Conservation (phyloP, 53 echinoderm and acorn worm species). For the Stichopus horrens region DNA sequence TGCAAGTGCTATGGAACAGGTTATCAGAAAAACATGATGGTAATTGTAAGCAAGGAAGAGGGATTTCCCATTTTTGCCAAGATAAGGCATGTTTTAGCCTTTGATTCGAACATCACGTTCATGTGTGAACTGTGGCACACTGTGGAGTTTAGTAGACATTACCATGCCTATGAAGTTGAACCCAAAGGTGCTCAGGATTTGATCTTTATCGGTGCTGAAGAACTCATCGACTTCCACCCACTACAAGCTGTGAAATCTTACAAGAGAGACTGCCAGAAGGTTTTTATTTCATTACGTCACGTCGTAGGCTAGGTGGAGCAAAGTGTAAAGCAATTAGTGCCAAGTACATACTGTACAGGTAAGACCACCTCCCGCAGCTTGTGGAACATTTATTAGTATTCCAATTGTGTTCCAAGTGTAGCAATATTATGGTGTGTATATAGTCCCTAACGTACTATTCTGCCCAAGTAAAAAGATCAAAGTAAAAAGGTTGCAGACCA, state of each 20-base stretch:
- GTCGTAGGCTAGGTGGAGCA: too few relatives aligned
- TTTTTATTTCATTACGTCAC: background rate
- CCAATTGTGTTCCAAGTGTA: too few relatives aligned
- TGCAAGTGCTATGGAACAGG: conserved; percentile 36
- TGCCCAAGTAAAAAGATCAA: too few relatives aligned
- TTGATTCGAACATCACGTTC: conserved; percentile 10
- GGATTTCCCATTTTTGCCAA: conserved; percentile 51
- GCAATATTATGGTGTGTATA: too few relatives aligned
- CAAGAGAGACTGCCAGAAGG: background rate
- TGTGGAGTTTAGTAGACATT: conserved; percentile 46
- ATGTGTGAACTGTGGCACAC: conserved; percentile 46
- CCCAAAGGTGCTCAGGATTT: conserved; percentile 22
- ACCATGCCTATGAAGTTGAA: conserved; percentile 45
- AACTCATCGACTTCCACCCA: background rate
- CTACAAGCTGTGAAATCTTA: background rate
- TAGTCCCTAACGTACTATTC: too few relatives aligned
- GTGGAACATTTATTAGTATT: too few relatives aligned
- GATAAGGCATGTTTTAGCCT: conserved; percentile 39
- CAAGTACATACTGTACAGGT: too few relatives aligned
- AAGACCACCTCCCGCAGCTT: too few relatives aligned
- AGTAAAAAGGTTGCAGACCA: too few relatives aligned
- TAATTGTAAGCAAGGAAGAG: conserved; percentile 45
- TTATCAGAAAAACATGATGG: conserved; percentile 49
- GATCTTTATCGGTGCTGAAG: background rate
- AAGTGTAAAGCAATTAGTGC: too few relatives aligned